Base-by-base conservation (phyloP, 2,113 vertebrate genomes). In the Larimichthys crocea region DNA sequence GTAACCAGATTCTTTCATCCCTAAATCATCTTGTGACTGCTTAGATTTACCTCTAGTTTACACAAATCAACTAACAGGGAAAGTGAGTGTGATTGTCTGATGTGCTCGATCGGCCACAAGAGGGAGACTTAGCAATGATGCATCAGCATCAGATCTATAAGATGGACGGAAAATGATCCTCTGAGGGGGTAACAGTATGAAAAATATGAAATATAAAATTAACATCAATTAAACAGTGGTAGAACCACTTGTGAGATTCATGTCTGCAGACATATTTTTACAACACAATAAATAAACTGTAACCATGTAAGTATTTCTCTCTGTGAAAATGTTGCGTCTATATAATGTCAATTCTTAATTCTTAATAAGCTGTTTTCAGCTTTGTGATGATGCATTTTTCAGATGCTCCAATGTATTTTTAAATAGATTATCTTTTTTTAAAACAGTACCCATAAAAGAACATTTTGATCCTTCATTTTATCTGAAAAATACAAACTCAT, bases 121-220 rank as follows among this genome's bases (percentile, higher is more conserved):
- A 82, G 88, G 90, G 91, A 79, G 85, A 86, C 85, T 40, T n/a
- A 12, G 19, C 24, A 62, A 65, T 26, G 35, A 67, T 44, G 29
- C 42, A 65, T 86, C 22, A 55, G 20, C 19, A 76, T 6, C 50
- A 67, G 40, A 40, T 31, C 31, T 22, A 29, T 1, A n/a, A 66
- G 4, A 72, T 17, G 3, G n/a, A 74, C 3, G 60, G 35, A 66
- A 31, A 72, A 70, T 11, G 7, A 57, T 42, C 17, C 12, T 22
- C 35, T 20, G 6, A 65, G 20, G 2, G 10, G 3, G 2, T 22
- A 19, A 61, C 3, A 14, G 20, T 17, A 17, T 2, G 26, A 26
- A 40, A 69, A 22, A 8, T 12, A 22, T 46, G 26, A 26, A 26
- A 63, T 20, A 2, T 64, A 10, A 35, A 31, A 46, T 35, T 35